Base-by-base conservation (phyloP, 2,797 vertebrate species). In the Tragelaphus oryx region DNA sequence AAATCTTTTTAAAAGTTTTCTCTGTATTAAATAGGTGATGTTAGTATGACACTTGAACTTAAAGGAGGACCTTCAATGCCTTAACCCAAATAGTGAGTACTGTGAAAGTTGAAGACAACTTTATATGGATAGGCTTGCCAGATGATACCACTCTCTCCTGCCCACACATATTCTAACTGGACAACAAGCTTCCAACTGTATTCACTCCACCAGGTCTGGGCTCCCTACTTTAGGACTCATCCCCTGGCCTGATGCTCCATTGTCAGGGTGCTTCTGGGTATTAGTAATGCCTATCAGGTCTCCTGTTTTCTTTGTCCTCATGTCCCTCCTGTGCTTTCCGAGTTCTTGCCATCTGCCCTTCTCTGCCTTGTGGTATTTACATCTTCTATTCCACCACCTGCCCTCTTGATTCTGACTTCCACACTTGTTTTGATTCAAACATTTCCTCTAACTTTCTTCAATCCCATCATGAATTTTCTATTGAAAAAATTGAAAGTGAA, bases 81-180 rank as follows among this genome's bases (percentile, higher is more conserved):
- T 89, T 95, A 88, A 94, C 8, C 44, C 37, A 60, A 95, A 89
- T 52, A 92, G 24, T 87, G 52, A 59, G 26, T 93, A 41, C 57
- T 80, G 37, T 93, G 44, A 95, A 81, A 44, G 48, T 68, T 74
- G 9, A 8, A 88, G 44, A 16, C 7, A 74, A 74, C 30, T 79
- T 68, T 79, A 75, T 50, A 75, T 59, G 50, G 28, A 59, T 59
- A 52, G 84, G 18, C 28, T 59, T 89, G 7, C 13, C 44, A 92
- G 59, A 60, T 75, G 41, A 86, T 59, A 71, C 6, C 65, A 92
- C 8, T 89, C 8, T 83, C 12, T 83, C 12, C 41, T 78, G 14
- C 24, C 46, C 52, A 82, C 8, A 57, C 11, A 28, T 85, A 65
- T 57, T 93, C 28, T 75, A 83, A 81, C n/a, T 79, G 37, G 33